Conservation (phyloP, 2,113 vertebrate genomes). For the Cyprinus carpio region DNA sequence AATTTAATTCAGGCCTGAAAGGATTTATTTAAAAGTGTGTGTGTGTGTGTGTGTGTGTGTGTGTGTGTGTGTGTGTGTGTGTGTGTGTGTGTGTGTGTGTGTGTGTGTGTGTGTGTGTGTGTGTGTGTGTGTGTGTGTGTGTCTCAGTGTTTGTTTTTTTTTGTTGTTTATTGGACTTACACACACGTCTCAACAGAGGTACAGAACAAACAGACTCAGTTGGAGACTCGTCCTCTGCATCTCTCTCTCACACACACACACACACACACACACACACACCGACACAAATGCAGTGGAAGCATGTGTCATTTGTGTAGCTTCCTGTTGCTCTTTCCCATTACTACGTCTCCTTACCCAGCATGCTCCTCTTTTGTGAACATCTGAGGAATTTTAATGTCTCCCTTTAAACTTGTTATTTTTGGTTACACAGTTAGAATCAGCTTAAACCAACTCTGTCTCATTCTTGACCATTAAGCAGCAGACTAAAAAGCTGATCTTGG, state of each 20-base stretch:
- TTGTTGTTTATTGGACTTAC: conserved; percentile 36
- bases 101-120: neutral
- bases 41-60: conserved; percentile 5
- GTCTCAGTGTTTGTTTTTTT: too few relatives aligned
- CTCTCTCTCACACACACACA: conserved; percentile 11
- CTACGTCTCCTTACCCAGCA: conserved; percentile 48
- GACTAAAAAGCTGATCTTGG: conserved; percentile 11
- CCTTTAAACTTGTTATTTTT: conserved; percentile 11
- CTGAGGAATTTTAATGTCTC: conserved; percentile 51
- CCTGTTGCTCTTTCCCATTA: conserved; percentile 49
- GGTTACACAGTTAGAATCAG: conserved; percentile 36
- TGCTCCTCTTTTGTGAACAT: conserved; percentile 46
- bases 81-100: neutral
- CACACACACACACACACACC: conserved; percentile 39
- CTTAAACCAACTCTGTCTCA: conserved; percentile 30
- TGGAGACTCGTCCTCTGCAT: conserved; percentile 26
- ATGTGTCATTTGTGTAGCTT: conserved; percentile 49
- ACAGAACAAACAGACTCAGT: conserved; percentile 43
- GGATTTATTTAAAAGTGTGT: neutral
- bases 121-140: conserved; percentile 33
- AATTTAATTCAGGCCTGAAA: neutral
- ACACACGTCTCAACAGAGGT: conserved; percentile 34
- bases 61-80: neutral
- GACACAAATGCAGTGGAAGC: conserved; percentile 34
- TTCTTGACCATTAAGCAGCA: conserved; percentile 31